Evolutionary conservation across 2,113 vertebrate genomes (phyloP), one percentile per base, ranked within the genome.

Genomic region (Turdus rufiventris): DNA sequence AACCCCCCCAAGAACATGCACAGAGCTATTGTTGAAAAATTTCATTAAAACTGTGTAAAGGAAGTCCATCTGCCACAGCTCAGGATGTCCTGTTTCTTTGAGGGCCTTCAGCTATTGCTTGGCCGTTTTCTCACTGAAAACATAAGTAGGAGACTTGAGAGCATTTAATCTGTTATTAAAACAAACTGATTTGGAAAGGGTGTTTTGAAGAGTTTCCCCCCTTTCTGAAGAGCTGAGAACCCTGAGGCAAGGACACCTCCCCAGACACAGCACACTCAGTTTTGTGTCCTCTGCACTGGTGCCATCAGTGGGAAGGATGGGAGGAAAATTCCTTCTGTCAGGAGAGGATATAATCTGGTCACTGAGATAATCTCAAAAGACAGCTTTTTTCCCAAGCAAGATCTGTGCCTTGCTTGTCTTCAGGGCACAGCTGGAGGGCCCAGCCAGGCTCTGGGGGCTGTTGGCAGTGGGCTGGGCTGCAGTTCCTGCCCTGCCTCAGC

Each of bases 71-170:
- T 97, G 92, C 62, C 85, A 63, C 68, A 82, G 75, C 78, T 88
- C 93, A 93, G 96, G 95, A 96, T 96, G 94, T 96, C 94, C 95
- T 96, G 93, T 96, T 96, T 94, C 95, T 95, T 31, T 80, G 70
- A 94, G 78, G 36, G 51, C 18, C 73, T 94, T 85, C 33, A 14
- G 58, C 43, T 76, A 96, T n/a, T 91, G 47, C 75, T 94, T 87
- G 72, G 50, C 19, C 70, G 54, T 93, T 95, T 94, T 91, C 34
- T 95, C 85, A 76, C 20, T 86, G 78, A 60, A 88, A 94, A 88
- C 45, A 2, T 2, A 66, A 72, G 67, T 18, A 80, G 51, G 33
- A 91, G 61, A 76, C 16, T 67, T 28, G 40, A 76, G 14, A 87
- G 12, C 47, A 48, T 75, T 89, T 70, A 70, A 38, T 68, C 28